phyloP scores from a whole-genome alignment of 2,797 vertebrate genomes.

The Basileuterus tristriatus region DNA sequence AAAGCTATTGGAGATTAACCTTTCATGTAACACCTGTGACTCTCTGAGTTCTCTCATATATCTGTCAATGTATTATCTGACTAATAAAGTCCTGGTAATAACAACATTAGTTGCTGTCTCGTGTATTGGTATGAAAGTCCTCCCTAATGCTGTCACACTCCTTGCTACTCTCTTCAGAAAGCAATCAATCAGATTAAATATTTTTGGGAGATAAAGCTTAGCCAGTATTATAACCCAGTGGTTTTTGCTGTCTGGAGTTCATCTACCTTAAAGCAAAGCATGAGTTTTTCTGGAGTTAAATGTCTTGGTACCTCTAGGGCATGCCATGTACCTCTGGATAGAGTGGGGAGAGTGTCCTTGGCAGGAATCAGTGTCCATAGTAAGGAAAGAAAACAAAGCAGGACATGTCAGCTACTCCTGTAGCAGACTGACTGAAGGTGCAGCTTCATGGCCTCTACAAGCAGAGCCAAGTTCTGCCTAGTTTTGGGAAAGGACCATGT shows the following conservation, averaged over 20 bases:
- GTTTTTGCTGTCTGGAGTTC: neutral
- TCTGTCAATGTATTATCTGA: neutral
- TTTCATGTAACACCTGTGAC: neutral
- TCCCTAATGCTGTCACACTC: neutral
- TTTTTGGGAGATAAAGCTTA: neutral
- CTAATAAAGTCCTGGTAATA: neutral
- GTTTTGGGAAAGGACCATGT: neutral
- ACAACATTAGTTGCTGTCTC: neutral
- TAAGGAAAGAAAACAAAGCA: neutral
- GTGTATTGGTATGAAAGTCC: neutral
- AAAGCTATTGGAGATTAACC: neutral
- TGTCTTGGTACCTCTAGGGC: neutral
- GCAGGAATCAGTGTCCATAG: neutral
- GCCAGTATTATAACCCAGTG: neutral
- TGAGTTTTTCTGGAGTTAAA: neutral
- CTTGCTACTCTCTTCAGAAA: neutral
- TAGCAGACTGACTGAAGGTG: neutral
- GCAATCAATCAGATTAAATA: neutral
- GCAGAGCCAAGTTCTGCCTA: neutral
- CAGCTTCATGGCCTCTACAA: neutral
- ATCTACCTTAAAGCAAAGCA: neutral
- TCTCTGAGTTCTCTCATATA: neutral
- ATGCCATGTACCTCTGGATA: accelerated
- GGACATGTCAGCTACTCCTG: accelerated
- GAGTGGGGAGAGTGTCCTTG: neutral